Percentiles rank a stretch among this genome's conserved stretches.
Conservation (phyloP, 2,888 invertebrate species). For the Limnephilus lunatus region DNA sequence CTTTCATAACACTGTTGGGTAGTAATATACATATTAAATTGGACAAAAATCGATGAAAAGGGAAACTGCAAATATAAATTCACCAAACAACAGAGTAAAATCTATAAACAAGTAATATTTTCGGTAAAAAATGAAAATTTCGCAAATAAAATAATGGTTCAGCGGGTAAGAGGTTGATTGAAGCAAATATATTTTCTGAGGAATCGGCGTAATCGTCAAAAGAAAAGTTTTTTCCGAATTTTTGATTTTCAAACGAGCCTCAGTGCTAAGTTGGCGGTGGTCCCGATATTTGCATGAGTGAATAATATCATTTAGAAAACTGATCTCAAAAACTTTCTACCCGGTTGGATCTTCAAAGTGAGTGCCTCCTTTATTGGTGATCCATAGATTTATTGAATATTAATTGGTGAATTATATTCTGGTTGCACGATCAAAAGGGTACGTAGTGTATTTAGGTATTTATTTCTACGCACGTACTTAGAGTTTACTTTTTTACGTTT, state of each 20-base stretch:
- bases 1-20: too few species aligned
- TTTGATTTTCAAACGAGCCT: neutral
- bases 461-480: too few species aligned
- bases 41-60: too few species aligned
- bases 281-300: neutral
- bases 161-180: constrained; percentile 6
- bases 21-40: too few species aligned
- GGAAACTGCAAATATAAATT: too few species aligned
- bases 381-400: neutral
- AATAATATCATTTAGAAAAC: neutral
- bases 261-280: neutral
- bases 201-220: neutral
- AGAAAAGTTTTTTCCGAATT: neutral
- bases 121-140: neutral
- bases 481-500: too few species aligned
- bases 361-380: neutral
- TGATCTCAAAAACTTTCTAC: neutral
- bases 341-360: neutral
- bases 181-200: constrained; percentile 9
- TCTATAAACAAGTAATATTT: neutral
- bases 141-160: neutral
- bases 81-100: too few species aligned
- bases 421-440: neutral
- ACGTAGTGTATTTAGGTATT: neutral
- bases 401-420: neutral